Conservation (phyloP, 2,797 vertebrate species). For the Chelmon rostratus region DNA sequence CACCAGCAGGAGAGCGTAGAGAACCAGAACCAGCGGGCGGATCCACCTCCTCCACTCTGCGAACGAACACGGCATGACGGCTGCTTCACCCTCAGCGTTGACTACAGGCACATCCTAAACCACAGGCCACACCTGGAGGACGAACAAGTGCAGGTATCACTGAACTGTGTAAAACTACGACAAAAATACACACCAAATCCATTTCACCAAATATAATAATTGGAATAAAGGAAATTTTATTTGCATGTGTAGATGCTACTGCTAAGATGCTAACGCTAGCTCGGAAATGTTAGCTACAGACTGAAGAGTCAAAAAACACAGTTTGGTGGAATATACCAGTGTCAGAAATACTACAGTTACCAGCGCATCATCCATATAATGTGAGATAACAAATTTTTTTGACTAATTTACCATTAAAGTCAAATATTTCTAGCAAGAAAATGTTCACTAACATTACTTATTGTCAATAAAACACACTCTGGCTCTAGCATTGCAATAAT, state of each 20-base stretch:
- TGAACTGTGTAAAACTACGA: background rate
- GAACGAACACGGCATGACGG: slow-evolving; percentile 91
- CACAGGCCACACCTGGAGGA: background rate
- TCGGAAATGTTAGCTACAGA: background rate
- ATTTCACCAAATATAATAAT: background rate
- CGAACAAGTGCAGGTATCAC: background rate
- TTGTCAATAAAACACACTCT: background rate
- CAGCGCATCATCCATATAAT: background rate
- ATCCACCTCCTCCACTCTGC: slow-evolving; percentile 95
- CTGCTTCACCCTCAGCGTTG: slow-evolving; percentile 17
- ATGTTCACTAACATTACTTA: background rate
- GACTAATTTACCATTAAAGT: no score
- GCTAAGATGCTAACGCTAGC: background rate
- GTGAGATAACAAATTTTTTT: background rate
- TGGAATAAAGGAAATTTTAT: no score
- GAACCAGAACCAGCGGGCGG: slow-evolving; percentile 91
- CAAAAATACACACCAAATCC: no score
- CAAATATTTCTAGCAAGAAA: background rate
- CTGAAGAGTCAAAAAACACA: background rate
- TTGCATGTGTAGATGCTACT: no score
- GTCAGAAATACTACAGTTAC: no score
- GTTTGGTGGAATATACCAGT: background rate
- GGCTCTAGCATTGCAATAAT: background rate
- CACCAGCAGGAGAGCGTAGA: slow-evolving; percentile 89
- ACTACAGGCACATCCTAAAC: slow-evolving; percentile 47